phyloP scores from a whole-genome alignment of 2,888 invertebrate genomes.

The Esperia sulphurella region DNA sequence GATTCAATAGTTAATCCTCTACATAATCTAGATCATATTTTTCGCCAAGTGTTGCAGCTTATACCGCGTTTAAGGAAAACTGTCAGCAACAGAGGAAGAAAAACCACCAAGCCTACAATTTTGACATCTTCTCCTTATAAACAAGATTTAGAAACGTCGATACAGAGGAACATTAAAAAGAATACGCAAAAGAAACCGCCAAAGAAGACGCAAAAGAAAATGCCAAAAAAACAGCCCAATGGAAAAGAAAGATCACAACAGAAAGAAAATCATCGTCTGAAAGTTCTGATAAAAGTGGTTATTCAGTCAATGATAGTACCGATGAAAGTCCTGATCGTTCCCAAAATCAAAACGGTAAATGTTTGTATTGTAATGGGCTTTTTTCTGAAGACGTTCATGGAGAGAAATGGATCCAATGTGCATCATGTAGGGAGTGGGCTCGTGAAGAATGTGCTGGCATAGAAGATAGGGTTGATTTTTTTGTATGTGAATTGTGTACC shows the following conservation, averaged over 20 bases:
- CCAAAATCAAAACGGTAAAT: conserved; percentile 8
- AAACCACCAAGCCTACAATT: conserved; percentile 4
- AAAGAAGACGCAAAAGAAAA: too few relatives aligned
- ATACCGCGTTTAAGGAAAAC: conserved; percentile 5
- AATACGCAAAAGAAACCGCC: conserved; percentile 2
- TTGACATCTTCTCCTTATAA: conserved; percentile 10
- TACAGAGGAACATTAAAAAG: conserved; percentile 1
- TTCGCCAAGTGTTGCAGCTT: conserved; percentile 2
- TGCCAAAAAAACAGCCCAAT: too few relatives aligned
- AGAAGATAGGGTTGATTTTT: neutral
- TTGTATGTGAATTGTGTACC: neutral
- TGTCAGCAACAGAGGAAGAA: conserved; percentile 8
- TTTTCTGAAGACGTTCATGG: conserved; percentile 12
- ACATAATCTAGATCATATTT: conserved; percentile 1
- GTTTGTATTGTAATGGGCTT: conserved; percentile 9
- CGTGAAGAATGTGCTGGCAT: conserved; percentile 8
- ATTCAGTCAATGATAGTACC: conserved; percentile 9
- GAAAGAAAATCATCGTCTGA: neutral
- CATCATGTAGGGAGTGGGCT: conserved; percentile 9
- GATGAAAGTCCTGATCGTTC: conserved; percentile 10
- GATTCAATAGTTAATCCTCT: neutral
- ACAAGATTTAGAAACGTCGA: conserved; percentile 7
- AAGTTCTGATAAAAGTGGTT: conserved; percentile 6
- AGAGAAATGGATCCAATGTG: conserved; percentile 12
- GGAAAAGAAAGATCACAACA: conserved; percentile 8